Base-by-base conservation (phyloP, 2,113 vertebrate genomes). In the Melanostigma gelatinosum region DNA sequence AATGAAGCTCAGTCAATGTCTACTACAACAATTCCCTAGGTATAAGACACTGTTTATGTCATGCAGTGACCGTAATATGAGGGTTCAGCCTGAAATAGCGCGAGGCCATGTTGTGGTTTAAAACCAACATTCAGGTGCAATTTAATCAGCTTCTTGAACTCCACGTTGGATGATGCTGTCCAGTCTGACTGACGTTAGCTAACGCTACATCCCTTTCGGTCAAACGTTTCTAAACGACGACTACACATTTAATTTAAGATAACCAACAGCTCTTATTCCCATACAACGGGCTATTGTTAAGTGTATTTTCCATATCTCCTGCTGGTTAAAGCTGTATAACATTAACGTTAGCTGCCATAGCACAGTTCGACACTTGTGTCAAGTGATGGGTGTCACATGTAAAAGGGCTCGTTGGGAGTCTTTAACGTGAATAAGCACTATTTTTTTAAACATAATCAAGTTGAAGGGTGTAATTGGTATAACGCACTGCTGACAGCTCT, bases 221-320 rank as follows among this genome's bases (percentile, higher is more conserved):
- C 18, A 32, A n/a, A 60, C 11, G 11, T 16, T 1, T 42, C 13
- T 52, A 20, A 38, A 18, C 8, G 3, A 11, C 22, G 7, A 18
- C 16, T 50, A 12, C 11, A 32, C 20, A 18, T 34, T 13, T 22
- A 0, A 13, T 8, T 29, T 58, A 29, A 11, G 6, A 54, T 1
- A 9, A 8, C 4, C 13, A 55, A 10, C 42, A 11, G 1, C 63
- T 66, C 1, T 34, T 6, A 22, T 6, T 67, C n/a, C 44, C 0
- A 44, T 0, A 22, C 11, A 12, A 11, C 5, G 0, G 5, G 3
- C 27, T 24, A 0, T 3, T 27, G 5, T 9, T 1, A 2, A n/a
- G 13, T 2, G 1, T 12, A 13, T 4, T 1, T 38, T 2, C 8
- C 24, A 27, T 4, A 38, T 20, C 2, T 62, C 8, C 16, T 4